Conservation (phyloP, 1,140 invertebrate species). For the Drosophila subobscura region DNA sequence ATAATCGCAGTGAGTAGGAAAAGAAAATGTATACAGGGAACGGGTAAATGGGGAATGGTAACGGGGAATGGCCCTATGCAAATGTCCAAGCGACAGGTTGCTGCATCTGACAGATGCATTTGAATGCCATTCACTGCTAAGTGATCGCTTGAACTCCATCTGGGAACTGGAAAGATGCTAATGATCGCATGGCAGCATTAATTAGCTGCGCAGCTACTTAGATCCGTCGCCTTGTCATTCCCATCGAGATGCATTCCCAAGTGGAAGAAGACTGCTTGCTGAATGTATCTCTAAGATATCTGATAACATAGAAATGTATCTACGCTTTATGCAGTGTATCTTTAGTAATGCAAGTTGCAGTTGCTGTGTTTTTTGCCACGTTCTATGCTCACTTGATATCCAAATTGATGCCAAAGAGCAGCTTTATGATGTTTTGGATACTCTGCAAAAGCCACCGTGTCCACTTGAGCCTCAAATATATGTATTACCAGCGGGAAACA, state of each 20-base stretch:
- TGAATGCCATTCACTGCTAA: slow-evolving; percentile 32
- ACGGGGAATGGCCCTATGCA: slow-evolving; percentile 11
- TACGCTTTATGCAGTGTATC: neutral
- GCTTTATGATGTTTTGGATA: slow-evolving; percentile 18
- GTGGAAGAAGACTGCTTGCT: neutral
- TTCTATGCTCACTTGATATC: too few species aligned
- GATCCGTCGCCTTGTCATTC: slow-evolving; percentile 1
- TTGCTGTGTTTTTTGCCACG: too few species aligned
- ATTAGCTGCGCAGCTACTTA: neutral
- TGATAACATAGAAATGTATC: neutral
- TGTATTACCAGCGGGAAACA: neutral
- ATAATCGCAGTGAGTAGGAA: too few species aligned
- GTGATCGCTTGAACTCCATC: slow-evolving; percentile 29
- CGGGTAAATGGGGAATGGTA: neutral
- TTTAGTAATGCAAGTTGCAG: too few species aligned
- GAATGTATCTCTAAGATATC: neutral
- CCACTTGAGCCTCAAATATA: slow-evolving; percentile 16
- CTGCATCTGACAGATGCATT: slow-evolving; percentile 13
- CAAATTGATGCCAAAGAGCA: neutral
- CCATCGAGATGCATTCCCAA: slow-evolving; percentile 5
- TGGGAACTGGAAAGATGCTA: slow-evolving; percentile 8
- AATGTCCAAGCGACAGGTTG: neutral
- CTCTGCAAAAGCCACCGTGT: slow-evolving; percentile 14
- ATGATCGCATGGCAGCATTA: slow-evolving; percentile 12
- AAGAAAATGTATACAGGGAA: too few species aligned